Evolutionary conservation across 1,140 invertebrate genomes (phyloP).

Genomic region (Gonioctena quinquepunctata): DNA sequence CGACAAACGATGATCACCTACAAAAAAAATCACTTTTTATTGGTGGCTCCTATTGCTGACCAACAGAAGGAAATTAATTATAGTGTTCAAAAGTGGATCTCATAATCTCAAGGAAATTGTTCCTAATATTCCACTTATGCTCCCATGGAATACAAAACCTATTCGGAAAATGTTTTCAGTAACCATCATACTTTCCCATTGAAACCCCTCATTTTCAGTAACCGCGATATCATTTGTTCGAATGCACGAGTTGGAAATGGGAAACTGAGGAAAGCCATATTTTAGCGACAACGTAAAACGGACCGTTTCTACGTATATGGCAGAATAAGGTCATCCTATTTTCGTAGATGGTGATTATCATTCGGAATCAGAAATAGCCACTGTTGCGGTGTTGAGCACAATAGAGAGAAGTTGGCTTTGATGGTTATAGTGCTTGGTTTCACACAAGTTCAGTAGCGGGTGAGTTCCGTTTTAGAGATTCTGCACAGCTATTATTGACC

Average conservation of each 20-base stretch:
- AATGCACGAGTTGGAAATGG: background rate
- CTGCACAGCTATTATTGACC: too few relatives aligned
- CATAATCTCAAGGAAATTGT: too few relatives aligned
- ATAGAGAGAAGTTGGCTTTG: background rate
- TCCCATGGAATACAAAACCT: too few relatives aligned
- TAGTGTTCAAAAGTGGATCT: too few relatives aligned
- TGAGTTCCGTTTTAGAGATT: too few relatives aligned
- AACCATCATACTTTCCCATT: too few relatives aligned
- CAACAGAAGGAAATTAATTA: too few relatives aligned
- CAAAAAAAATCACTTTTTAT: too few relatives aligned
- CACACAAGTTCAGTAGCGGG: background rate
- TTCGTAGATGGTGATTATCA: constrained; percentile 11
- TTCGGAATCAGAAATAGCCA: background rate
- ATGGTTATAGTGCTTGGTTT: background rate
- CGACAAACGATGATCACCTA: too few relatives aligned
- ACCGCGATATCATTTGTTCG: background rate
- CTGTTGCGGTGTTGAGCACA: background rate
- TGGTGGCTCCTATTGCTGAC: too few relatives aligned
- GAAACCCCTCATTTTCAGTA: background rate
- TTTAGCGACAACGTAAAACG: background rate
- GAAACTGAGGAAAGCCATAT: background rate
- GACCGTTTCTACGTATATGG: constrained; percentile 1
- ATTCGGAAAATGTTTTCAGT: too few relatives aligned
- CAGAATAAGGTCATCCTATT: constrained; percentile 8
- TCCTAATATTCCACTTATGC: too few relatives aligned